Evolutionary conservation across 2,113 vertebrate species (phyloP), one percentile per base, ranked within the genome.

Genomic region (Nothoprocta perdicaria): DNA sequence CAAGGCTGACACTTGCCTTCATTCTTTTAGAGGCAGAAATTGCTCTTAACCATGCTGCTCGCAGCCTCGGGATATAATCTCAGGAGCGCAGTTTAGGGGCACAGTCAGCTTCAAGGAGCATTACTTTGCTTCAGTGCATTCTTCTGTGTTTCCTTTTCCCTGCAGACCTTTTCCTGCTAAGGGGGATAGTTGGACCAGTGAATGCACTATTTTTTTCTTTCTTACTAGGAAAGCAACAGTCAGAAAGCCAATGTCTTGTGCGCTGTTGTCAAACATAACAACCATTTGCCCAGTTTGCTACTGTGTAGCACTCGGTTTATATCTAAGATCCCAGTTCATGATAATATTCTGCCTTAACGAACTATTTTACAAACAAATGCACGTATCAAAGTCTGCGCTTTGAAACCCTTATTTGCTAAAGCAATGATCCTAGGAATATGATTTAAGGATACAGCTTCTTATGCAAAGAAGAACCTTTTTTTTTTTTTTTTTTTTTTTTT

Each of bases 71-170:
- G 87, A 91, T 94, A 91, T 92, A 89, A 87, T 93, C 91, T 96
- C 94, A 89, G 92, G 87, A 93, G 89, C 94, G 86, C 61, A 75
- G 91, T 95, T 94, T 88, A 91, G 95, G 91, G 91, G 89, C 92
- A 89, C 72, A 91, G 91, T 50, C 89, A 86, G 76, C 92, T 94
- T 95, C 91, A 93, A 95, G 94, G 61, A 93, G 89, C 95, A 93
- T 95, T 95, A 89, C 82, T 94, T 86, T 89, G 91, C 92, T 96
- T 95, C 92, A 91, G 57, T 89, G 92, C 79, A 72, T 96, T 95
- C 93, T 92, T 93, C 89, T 91, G 77, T 94, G 76, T 89, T 95
- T 96, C 87, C 52, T 92, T 94, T 88, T 91, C 91, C 87, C 85
- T 69, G 45, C 76, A 86, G 94, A 80, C 66, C 62, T 86, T 91